A percentile compares a stretch with the other conserved stretches of the same genome.
phyloP scores from a whole-genome alignment of 2,113 vertebrate genomes.

The Vicugna pacos region DNA sequence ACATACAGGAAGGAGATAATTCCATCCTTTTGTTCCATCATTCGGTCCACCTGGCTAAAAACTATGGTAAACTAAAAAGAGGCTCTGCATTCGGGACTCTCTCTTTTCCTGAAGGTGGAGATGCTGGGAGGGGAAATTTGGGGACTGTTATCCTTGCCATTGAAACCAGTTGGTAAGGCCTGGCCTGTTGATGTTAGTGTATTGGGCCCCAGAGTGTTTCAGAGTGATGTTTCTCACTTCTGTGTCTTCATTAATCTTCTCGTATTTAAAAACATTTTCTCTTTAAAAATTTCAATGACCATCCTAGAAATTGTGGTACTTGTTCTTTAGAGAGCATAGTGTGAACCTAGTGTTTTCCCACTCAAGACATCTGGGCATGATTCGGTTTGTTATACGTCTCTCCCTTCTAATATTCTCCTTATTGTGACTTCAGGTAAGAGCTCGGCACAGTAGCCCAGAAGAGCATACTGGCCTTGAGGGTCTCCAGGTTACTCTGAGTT shows the following conservation, averaged over 20 bases:
- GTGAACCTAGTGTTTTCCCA: not conserved
- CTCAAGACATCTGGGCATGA: not conserved
- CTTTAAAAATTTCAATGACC: not conserved
- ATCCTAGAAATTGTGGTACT: not conserved
- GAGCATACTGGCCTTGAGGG: not conserved
- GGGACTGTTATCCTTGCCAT: not conserved
- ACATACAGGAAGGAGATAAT: not conserved
- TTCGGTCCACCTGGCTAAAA: not conserved
- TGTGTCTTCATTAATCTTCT: not conserved
- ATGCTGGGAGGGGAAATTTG: not conserved
- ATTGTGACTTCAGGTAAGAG: not conserved
- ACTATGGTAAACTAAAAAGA: not conserved
- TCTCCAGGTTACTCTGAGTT: not conserved
- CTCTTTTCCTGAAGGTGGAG: not conserved
- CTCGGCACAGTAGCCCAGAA: not conserved
- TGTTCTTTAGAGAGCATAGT: not conserved
- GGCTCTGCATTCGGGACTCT: not conserved
- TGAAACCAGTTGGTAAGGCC: not conserved
- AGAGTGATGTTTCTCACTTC: not conserved
- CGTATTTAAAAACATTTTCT: constrained; percentile 1
- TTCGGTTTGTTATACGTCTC: not conserved
- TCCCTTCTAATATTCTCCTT: not conserved
- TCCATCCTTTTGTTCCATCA: not conserved
- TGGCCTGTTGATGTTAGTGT: not conserved
- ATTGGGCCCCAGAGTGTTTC: not conserved